phyloP scores from a whole-genome alignment of 2,888 invertebrate species.

The Nephrotoma flavescens region DNA sequence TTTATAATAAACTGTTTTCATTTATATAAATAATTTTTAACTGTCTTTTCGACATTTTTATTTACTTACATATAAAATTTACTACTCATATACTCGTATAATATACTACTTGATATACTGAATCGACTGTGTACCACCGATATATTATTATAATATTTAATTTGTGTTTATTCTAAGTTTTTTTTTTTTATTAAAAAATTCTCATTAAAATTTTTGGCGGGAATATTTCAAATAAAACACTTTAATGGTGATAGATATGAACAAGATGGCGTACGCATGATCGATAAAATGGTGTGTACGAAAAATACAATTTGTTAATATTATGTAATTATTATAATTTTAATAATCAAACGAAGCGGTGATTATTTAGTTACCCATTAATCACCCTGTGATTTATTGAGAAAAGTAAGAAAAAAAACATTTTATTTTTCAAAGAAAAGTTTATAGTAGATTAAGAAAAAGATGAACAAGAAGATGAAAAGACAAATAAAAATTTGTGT shows the following conservation, averaged over 20 bases:
- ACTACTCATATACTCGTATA: not conserved
- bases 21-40: not conserved
- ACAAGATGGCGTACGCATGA: not conserved
- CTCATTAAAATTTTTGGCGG: not conserved
- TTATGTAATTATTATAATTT: not conserved
- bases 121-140: not conserved
- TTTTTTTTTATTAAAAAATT: not conserved
- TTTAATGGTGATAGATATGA: not conserved
- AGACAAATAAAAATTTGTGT: not conserved
- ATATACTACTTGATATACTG: not conserved
- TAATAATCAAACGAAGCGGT: not conserved
- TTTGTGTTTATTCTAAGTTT: not conserved
- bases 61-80: not conserved
- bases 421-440: not conserved
- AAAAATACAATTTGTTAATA: not conserved
- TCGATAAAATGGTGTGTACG: not conserved
- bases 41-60: constrained; percentile 1
- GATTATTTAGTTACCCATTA: not conserved
- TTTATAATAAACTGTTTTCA: constrained; percentile 2
- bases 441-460: not conserved
- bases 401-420: not conserved
- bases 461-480: not conserved
- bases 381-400: not conserved
- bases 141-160: not conserved
- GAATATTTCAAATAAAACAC: not conserved